A percentile compares a stretch with the other conserved stretches of the same genome.
phyloP scores from a whole-genome alignment of 2,888 invertebrate species.

The Clusia tigrina region DNA sequence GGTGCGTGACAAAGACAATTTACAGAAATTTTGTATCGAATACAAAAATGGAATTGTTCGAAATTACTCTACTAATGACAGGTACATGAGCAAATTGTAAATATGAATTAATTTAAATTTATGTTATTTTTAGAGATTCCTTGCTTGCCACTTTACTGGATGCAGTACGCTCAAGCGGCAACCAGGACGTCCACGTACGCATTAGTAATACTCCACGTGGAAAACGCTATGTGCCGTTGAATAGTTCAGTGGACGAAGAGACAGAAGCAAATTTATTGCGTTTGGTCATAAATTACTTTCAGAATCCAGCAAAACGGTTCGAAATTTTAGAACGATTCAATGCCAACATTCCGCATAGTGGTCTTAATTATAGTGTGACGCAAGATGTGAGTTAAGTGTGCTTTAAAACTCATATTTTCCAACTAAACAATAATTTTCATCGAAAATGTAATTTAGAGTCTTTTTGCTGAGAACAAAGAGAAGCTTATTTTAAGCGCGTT shows the following conservation, averaged over 20 bases:
- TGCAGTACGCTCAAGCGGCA: slow-evolving; percentile 95
- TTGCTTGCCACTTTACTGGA: slow-evolving; percentile 94
- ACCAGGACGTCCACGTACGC: slow-evolving; percentile 93
- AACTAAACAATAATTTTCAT: slow-evolving; percentile 34
- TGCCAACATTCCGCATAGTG: slow-evolving; percentile 97
- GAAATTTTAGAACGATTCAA: slow-evolving; percentile 95
- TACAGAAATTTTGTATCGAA: slow-evolving; percentile 93
- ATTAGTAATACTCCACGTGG: slow-evolving; percentile 86
- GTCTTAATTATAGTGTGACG: slow-evolving; percentile 92
- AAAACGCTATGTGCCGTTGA: slow-evolving; percentile 87
- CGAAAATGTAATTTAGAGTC: slow-evolving; percentile 83
- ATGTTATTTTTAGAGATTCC: slow-evolving; percentile 77
- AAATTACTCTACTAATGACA: slow-evolving; percentile 90
- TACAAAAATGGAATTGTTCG: slow-evolving; percentile 91
- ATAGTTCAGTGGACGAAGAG: slow-evolving; percentile 93
- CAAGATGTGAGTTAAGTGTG: slow-evolving; percentile 81
- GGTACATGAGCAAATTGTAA: slow-evolving; percentile 66
- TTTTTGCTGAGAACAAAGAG: slow-evolving; percentile 98
- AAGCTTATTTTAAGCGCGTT: slow-evolving; percentile 93
- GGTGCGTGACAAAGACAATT: slow-evolving; percentile 87
- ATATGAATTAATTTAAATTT: slow-evolving; percentile 16
- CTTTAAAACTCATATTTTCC: not conserved
- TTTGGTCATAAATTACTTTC: slow-evolving; percentile 69
- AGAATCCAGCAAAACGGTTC: slow-evolving; percentile 68
- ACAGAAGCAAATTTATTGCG: slow-evolving; percentile 84